Percentiles rank a stretch among this genome's conserved stretches.
Conservation (phyloP, 2,113 vertebrate species). For the Caretta caretta region DNA sequence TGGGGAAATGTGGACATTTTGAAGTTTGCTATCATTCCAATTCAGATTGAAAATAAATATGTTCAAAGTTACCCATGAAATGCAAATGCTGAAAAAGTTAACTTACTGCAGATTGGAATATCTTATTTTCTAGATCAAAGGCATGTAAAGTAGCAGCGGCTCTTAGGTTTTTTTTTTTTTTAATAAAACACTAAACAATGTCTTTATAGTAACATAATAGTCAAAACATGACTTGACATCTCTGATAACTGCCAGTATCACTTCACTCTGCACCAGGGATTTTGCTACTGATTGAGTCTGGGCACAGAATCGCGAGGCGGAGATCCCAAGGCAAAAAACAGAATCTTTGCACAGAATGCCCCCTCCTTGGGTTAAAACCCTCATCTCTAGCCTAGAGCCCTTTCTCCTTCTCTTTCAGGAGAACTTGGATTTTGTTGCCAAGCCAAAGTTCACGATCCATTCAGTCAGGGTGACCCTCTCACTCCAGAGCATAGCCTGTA, state of each 20-base stretch:
- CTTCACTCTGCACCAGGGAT: background rate
- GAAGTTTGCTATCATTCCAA: background rate
- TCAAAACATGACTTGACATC: background rate
- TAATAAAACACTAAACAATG: too few relatives aligned
- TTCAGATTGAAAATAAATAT: background rate
- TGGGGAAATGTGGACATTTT: background rate
- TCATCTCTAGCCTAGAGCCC: background rate
- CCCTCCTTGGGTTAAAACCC: background rate
- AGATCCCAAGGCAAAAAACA: background rate
- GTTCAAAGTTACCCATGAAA: background rate
- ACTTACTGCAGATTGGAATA: background rate
- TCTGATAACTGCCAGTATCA: background rate
- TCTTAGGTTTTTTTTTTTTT: background rate
- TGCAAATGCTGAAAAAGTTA: background rate
- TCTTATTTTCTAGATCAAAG: background rate
- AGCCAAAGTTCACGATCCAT: background rate
- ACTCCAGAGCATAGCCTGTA: background rate
- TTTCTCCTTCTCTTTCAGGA: background rate
- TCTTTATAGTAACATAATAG: too few relatives aligned
- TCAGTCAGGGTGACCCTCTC: background rate
- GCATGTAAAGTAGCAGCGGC: background rate
- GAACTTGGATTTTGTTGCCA: background rate
- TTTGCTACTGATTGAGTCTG: background rate
- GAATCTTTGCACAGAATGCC: background rate
- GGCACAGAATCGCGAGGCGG: background rate